These are phyloP conservation scores for Lepas anatifera DNA, from an alignment of 2,888 invertebrate species.

Conservation along the genomic window DNA sequence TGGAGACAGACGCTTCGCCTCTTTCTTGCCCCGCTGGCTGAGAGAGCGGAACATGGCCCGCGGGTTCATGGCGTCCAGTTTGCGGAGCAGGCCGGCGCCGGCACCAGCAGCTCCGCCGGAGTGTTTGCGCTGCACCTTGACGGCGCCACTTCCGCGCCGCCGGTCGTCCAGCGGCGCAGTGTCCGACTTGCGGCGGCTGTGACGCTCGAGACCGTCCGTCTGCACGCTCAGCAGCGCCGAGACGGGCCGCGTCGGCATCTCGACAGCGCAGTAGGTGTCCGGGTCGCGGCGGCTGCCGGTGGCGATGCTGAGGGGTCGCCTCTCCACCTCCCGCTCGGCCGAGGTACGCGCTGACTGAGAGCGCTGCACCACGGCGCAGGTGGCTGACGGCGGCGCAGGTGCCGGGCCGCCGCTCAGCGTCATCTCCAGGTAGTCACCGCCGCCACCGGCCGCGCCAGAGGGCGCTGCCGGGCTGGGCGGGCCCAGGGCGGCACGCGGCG, in stretches of 20 bases:
- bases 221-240: background rate
- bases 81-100: slow-evolving; percentile 1
- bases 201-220: background rate
- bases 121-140: background rate
- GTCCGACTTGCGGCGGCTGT: background rate
- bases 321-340: background rate
- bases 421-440: slow-evolving; percentile 1
- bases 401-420: background rate
- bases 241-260: background rate
- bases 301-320: no score
- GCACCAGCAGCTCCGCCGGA: background rate
- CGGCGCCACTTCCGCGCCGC: background rate
- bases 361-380: background rate
- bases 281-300: background rate
- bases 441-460: no score
- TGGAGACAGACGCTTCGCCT: background rate
- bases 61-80: slow-evolving; percentile 2
- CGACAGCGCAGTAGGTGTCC: background rate
- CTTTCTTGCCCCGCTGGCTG: slow-evolving; percentile 5
- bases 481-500: background rate
- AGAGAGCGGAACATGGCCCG: slow-evolving; percentile 2
- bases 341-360: background rate
- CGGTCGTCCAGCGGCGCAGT: background rate
- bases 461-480: background rate
- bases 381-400: no score